phyloP scores from a whole-genome alignment of 1,140 invertebrate species.

The Atta texana region DNA sequence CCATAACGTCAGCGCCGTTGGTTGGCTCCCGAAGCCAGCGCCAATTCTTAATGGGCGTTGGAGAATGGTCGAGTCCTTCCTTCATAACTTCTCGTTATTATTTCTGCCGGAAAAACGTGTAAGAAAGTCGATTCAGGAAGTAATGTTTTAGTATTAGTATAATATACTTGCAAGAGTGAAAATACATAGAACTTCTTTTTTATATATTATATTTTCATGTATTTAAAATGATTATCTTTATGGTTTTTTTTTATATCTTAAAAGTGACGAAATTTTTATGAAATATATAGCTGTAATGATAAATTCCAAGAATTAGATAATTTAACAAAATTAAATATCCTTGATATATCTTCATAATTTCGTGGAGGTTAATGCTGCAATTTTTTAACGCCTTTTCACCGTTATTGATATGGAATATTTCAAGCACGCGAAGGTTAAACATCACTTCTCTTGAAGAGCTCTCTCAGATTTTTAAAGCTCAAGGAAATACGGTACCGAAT shows the following conservation, averaged over 20 bases:
- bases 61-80: neutral
- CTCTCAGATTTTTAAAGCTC: slow-evolving; percentile 22
- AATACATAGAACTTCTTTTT: neutral
- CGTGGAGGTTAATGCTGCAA: slow-evolving; percentile 7
- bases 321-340: neutral
- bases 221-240: neutral
- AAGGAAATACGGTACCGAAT: slow-evolving; percentile 8
- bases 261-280: neutral
- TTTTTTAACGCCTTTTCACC: neutral
- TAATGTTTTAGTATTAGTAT: slow-evolving; percentile 21
- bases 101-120: slow-evolving; percentile 24
- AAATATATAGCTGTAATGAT: neutral
- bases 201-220: neutral
- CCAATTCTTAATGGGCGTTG: slow-evolving; percentile 65
- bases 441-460: slow-evolving; percentile 8
- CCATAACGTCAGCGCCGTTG: slow-evolving; percentile 48
- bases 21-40: slow-evolving; percentile 13
- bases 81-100: slow-evolving; percentile 35
- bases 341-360: neutral
- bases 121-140: neutral
- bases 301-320: neutral
- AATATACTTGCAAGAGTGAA: slow-evolving; percentile 18
- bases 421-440: slow-evolving; percentile 37
- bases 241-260: neutral
- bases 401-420: slow-evolving; percentile 11